phyloP scores from a whole-genome alignment of 2,113 vertebrate genomes.

The Alouatta palliata region DNA sequence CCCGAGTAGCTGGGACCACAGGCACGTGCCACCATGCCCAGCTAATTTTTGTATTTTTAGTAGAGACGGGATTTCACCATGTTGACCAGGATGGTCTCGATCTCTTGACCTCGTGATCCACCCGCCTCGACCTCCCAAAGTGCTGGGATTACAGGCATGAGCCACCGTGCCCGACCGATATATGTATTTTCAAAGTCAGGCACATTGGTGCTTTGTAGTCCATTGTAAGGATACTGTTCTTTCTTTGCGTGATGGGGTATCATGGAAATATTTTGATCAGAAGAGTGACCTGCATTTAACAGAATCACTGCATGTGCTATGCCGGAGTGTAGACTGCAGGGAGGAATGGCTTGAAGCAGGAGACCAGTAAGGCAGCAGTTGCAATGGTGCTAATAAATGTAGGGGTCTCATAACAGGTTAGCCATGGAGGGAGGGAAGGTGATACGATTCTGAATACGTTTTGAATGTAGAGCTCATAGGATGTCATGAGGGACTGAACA shows the following conservation, averaged over 20 bases:
- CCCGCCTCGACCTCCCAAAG: too few species aligned
- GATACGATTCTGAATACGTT: background rate
- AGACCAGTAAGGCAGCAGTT: background rate
- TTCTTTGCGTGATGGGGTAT: background rate
- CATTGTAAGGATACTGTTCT: background rate
- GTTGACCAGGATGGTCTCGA: too few species aligned
- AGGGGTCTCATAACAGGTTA: background rate
- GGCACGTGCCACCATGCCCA: too few species aligned
- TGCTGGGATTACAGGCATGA: too few species aligned
- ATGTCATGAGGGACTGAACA: background rate
- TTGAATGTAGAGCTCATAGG: background rate
- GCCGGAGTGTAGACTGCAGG: background rate
- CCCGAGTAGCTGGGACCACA: too few species aligned
- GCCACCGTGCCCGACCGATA: too few species aligned
- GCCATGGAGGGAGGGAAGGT: background rate
- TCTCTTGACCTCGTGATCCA: too few species aligned
- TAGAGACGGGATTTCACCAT: too few species aligned
- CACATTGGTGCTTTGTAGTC: background rate
- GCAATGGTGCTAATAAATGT: background rate
- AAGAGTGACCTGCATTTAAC: background rate
- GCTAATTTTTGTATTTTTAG: too few species aligned
- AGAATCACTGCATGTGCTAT: background rate
- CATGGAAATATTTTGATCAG: background rate
- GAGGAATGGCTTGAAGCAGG: background rate
- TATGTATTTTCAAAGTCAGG: background rate